Evolutionary conservation across 2,113 vertebrate species (phyloP).

Genomic region (Gasterosteus aculeatus): DNA sequence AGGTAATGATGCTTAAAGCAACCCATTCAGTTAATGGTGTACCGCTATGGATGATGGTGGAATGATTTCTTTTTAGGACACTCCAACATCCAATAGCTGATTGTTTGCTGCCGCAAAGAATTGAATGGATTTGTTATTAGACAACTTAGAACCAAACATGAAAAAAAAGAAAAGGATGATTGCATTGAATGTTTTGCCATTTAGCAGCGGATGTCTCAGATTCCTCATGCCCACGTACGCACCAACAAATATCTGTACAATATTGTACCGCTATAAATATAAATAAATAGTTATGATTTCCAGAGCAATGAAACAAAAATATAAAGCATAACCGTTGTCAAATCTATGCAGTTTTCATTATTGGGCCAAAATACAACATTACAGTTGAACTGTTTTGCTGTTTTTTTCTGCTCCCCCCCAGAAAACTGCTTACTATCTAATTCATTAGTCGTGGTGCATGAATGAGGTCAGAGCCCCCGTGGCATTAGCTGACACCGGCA

Average conservation of each 20-base stretch:
- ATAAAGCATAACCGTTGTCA: neutral
- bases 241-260: neutral
- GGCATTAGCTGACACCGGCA: conserved; percentile 58
- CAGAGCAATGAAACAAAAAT: neutral
- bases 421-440: conserved; percentile 72
- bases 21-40: conserved; percentile 2
- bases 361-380: neutral
- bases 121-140: neutral
- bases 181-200: conserved; percentile 8
- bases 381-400: conserved; percentile 1
- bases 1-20: conserved; percentile 17
- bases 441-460: conserved; percentile 75
- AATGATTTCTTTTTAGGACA: conserved; percentile 23
- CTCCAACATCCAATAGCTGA: conserved; percentile 15
- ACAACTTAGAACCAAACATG: neutral
- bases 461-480: conserved; percentile 68
- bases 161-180: neutral
- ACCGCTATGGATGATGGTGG: neutral
- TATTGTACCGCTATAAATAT: neutral
- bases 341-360: neutral
- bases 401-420: neutral
- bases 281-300: neutral
- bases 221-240: conserved; percentile 5
- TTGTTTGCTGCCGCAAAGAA: conserved; percentile 12
- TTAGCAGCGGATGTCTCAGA: neutral